Conservation (phyloP, 2,888 invertebrate species). For the Morpho helenor region DNA sequence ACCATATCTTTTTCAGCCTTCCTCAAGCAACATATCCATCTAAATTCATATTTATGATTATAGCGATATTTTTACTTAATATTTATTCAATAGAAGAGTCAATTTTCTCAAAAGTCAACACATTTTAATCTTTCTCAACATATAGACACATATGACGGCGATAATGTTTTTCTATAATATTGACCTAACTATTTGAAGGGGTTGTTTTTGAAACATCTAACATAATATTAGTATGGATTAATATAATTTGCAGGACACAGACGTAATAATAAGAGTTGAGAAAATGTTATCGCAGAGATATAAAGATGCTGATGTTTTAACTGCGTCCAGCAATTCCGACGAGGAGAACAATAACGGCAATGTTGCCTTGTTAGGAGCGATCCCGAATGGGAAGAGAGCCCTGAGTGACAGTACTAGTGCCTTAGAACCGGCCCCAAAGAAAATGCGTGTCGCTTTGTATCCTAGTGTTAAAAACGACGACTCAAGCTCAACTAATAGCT, state of each 20-base stretch:
- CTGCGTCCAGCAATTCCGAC: slow-evolving; percentile 40
- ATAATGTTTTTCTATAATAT: too few species aligned
- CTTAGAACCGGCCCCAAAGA: slow-evolving; percentile 60
- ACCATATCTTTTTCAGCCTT: too few species aligned
- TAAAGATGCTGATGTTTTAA: slow-evolving; percentile 35
- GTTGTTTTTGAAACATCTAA: too few species aligned
- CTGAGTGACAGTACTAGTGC: slow-evolving; percentile 52
- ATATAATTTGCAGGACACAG: slow-evolving; percentile 46
- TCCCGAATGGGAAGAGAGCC: slow-evolving; percentile 49
- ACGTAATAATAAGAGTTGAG: slow-evolving; percentile 57
- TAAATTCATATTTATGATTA: too few species aligned
- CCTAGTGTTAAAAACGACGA: slow-evolving; percentile 40
- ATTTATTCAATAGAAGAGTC: too few species aligned
- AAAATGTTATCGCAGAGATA: slow-evolving; percentile 45
- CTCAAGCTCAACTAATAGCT: slow-evolving; percentile 54
- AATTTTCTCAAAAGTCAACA: too few species aligned
- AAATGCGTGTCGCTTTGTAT: slow-evolving; percentile 37
- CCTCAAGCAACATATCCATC: too few species aligned
- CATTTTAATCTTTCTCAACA: too few species aligned
- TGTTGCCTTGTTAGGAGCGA: slow-evolving; percentile 42
- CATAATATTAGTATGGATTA: too few species aligned
- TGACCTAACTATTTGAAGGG: too few species aligned
- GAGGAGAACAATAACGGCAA: slow-evolving; percentile 49
- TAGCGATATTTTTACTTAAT: too few species aligned
- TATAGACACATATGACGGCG: too few species aligned